Evolutionary conservation across 2,888 invertebrate genomes (phyloP).

Genomic region (Tethea ocularis): DNA sequence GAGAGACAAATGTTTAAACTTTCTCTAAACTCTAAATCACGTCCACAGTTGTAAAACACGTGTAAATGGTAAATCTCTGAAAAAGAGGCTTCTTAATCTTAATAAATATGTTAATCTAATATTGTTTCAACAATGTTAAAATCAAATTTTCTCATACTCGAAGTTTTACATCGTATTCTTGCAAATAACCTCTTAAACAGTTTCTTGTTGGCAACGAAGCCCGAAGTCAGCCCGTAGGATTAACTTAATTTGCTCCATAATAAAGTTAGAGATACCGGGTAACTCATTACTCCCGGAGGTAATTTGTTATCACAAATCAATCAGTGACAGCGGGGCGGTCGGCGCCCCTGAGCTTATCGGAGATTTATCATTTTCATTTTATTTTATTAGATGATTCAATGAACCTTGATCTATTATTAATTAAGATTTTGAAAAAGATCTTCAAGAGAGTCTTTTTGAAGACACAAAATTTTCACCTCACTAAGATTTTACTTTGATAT

Average conservation of each 20-base stretch:
- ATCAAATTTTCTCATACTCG: background rate
- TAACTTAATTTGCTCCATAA: conserved; percentile 35
- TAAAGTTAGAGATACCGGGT: conserved; percentile 29
- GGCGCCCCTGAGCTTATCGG: conserved; percentile 7
- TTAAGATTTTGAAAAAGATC: background rate
- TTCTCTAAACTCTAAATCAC: no score
- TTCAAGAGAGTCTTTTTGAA: background rate
- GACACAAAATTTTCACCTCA: background rate
- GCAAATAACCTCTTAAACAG: background rate
- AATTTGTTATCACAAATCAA: conserved; percentile 46
- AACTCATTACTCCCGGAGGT: conserved; percentile 25
- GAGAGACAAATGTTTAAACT: no score
- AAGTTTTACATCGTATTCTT: background rate
- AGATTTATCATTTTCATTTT: conserved; percentile 6
- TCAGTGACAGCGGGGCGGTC: conserved; percentile 26
- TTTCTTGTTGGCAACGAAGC: conserved; percentile 1
- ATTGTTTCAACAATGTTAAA: no score
- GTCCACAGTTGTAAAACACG: no score
- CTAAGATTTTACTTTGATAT: no score
- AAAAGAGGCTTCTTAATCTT: no score
- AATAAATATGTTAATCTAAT: no score
- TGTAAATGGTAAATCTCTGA: no score
- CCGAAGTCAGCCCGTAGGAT: conserved; percentile 5
- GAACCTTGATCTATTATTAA: background rate
- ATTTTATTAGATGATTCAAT: conserved; percentile 2